Evolutionary conservation across 2,888 invertebrate genomes (phyloP).

Genomic region (Thera britannica): DNA sequence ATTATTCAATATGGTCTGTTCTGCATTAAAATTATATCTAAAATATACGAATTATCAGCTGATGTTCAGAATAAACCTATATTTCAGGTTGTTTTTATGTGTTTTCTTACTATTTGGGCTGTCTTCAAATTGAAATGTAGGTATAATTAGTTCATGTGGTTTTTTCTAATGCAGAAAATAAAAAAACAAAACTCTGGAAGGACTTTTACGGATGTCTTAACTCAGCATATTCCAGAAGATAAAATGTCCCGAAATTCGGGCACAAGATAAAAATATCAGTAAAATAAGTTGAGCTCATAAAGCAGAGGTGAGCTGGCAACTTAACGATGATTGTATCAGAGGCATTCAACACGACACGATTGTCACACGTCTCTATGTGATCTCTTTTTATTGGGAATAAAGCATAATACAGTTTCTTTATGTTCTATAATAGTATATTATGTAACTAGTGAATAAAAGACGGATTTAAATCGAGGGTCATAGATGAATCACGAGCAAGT

Average conservation of each 20-base stretch:
- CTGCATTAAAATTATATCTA: background rate
- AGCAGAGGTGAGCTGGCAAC: conserved; percentile 47
- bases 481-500: too few relatives aligned
- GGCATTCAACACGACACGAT: conserved; percentile 53
- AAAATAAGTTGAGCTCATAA: conserved; percentile 42
- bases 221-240: conserved; percentile 7
- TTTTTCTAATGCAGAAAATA: too few relatives aligned
- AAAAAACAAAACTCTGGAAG: background rate
- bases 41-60: too few relatives aligned
- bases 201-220: background rate
- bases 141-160: too few relatives aligned
- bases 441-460: too few relatives aligned
- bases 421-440: too few relatives aligned
- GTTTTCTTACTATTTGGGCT: too few relatives aligned
- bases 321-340: conserved; percentile 70
- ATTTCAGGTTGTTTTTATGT: too few relatives aligned
- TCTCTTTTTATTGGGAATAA: conserved; percentile 66
- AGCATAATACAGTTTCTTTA: conserved; percentile 51
- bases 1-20: background rate
- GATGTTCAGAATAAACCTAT: too few relatives aligned
- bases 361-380: conserved; percentile 49
- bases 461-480: too few relatives aligned
- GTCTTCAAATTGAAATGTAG: too few relatives aligned
- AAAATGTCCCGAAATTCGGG: conserved; percentile 6
- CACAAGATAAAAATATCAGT: conserved; percentile 17